Evolutionary conservation across 2,113 vertebrate species (phyloP).

Genomic region (Hippocampus barbouri): DNA sequence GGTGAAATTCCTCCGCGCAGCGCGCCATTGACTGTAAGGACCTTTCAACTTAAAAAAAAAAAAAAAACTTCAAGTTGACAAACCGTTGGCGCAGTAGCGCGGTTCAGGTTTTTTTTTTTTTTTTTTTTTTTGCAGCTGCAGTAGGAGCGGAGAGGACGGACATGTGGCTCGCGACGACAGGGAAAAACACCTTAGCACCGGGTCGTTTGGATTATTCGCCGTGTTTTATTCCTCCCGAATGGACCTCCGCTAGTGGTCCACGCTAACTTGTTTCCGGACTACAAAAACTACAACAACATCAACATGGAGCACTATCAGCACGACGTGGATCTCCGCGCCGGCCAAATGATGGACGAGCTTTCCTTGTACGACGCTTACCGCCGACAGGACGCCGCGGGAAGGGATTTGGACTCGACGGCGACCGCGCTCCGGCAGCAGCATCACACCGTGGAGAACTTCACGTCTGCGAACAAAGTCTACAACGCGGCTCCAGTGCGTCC

Average conservation of each 20-base stretch:
- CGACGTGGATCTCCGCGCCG: constrained; percentile 76
- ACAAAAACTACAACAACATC: constrained; percentile 29
- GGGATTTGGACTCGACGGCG: constrained; percentile 69
- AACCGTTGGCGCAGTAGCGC: constrained; percentile 60
- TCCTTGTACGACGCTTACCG: constrained; percentile 76
- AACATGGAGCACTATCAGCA: constrained; percentile 82
- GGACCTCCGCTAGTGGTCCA: constrained; percentile 5
- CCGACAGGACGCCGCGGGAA: constrained; percentile 60
- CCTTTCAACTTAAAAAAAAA: constrained; percentile 82
- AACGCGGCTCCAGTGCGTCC: constrained; percentile 69
- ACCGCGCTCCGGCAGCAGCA: constrained; percentile 68
- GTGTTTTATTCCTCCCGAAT: constrained; percentile 68
- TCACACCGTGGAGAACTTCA: constrained; percentile 70
- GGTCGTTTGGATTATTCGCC: background rate
- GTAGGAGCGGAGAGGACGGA: constrained; percentile 27
- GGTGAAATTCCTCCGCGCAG: constrained; percentile 83
- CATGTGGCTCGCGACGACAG: constrained; percentile 40
- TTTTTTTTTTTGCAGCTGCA: constrained; percentile 43
- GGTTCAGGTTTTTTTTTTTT: constrained; percentile 63
- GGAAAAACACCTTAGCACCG: background rate
- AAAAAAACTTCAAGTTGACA: constrained; percentile 77
- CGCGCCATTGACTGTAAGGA: constrained; percentile 84
- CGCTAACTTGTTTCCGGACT: constrained; percentile 13
- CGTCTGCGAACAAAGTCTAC: constrained; percentile 72
- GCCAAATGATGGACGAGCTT: constrained; percentile 81